These are phyloP conservation scores for Brachystomella parvula DNA, from an alignment of 1,140 invertebrate species.

Conservation along the genomic window DNA sequence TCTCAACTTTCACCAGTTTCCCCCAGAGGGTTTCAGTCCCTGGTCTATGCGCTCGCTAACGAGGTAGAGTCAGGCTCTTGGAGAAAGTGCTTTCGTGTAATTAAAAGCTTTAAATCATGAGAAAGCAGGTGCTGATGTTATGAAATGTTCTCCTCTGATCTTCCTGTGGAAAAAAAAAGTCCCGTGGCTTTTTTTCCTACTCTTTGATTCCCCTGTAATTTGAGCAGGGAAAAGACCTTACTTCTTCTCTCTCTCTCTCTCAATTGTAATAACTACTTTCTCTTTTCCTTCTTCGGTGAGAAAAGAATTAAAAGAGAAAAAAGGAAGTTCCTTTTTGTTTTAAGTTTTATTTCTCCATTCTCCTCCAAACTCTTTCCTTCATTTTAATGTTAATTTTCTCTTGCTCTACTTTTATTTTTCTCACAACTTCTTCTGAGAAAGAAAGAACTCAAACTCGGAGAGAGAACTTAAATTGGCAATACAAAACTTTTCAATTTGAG, in stretches of 20 bases:
- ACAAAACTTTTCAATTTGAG: conserved; percentile 8
- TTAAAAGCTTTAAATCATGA: conserved; percentile 12
- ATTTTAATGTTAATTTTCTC: conserved; percentile 12
- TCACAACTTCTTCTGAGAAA: background rate
- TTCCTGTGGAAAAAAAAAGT: too few species aligned
- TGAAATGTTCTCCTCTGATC: conserved; percentile 11
- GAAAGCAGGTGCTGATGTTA: conserved; percentile 12
- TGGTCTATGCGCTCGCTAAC: too few species aligned
- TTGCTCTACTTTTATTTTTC: conserved; percentile 1
- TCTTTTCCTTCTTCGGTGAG: background rate
- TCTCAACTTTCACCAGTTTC: too few species aligned
- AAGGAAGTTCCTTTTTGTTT: background rate
- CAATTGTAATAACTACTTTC: background rate
- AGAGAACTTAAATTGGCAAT: background rate
- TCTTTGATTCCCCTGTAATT: background rate
- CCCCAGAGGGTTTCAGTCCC: too few species aligned
- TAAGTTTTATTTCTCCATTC: conserved; percentile 3
- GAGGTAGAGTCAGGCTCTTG: too few species aligned
- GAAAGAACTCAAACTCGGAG: background rate
- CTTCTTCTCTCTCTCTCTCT: background rate
- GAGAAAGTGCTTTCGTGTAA: conserved; percentile 2
- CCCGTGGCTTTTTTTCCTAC: too few species aligned
- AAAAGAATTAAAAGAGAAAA: background rate
- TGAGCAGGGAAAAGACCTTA: background rate
- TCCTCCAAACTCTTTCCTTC: background rate